Conservation (phyloP, 2,888 invertebrate species). For the Drosophila demipolita region DNA sequence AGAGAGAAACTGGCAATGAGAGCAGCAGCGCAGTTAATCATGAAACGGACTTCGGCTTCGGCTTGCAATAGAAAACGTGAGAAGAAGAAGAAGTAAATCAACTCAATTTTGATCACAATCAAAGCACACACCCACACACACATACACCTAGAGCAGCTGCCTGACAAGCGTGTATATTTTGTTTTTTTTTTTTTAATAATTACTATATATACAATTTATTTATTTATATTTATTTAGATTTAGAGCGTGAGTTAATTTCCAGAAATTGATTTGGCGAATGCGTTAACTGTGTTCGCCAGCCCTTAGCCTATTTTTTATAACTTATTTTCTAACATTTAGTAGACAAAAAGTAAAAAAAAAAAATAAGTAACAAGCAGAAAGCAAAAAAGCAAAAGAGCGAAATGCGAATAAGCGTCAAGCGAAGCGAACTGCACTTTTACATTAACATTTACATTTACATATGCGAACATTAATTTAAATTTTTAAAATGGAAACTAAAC, state of each 20-base stretch:
- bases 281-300: slow-evolving; percentile 33
- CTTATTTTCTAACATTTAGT: slow-evolving; percentile 42
- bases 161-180: slow-evolving; percentile 79
- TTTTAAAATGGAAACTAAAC: slow-evolving; percentile 29
- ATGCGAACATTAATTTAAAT: slow-evolving; percentile 52
- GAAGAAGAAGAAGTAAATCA: neutral
- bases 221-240: slow-evolving; percentile 81
- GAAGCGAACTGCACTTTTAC: slow-evolving; percentile 40
- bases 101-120: slow-evolving; percentile 5
- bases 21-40: slow-evolving; percentile 44
- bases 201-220: slow-evolving; percentile 80
- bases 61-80: slow-evolving; percentile 4
- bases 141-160: slow-evolving; percentile 37
- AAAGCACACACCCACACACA: slow-evolving; percentile 18
- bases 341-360: slow-evolving; percentile 23
- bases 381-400: neutral
- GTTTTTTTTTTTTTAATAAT: slow-evolving; percentile 71
- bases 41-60: slow-evolving; percentile 14
- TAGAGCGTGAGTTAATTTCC: slow-evolving; percentile 71
- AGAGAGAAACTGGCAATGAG: slow-evolving; percentile 46
- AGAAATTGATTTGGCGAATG: slow-evolving; percentile 34
- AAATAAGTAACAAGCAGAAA: slow-evolving; percentile 1
- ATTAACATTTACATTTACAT: slow-evolving; percentile 25
- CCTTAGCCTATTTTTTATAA: slow-evolving; percentile 49
- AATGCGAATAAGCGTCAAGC: slow-evolving; percentile 14